phyloP scores from a whole-genome alignment of 2,113 vertebrate genomes.

The Pteronura brasiliensis region DNA sequence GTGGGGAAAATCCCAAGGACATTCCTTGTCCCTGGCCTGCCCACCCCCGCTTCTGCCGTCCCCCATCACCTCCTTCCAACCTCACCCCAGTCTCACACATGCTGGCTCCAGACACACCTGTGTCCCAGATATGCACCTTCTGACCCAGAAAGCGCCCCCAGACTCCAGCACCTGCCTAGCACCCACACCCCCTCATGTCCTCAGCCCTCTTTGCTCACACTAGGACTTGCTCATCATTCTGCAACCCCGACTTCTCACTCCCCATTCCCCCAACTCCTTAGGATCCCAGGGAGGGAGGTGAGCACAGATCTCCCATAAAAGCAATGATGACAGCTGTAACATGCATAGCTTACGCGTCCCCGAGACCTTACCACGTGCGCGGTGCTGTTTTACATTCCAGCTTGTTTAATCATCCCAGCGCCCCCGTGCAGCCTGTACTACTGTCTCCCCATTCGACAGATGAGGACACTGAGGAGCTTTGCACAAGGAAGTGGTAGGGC shows the following conservation, averaged over 20 bases:
- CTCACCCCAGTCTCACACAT: not conserved
- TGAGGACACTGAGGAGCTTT: not conserved
- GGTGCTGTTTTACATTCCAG: not conserved
- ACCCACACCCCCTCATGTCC: not conserved
- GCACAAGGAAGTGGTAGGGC: not conserved
- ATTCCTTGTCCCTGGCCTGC: not conserved
- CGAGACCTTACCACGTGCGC: accelerated
- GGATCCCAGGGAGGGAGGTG: not conserved
- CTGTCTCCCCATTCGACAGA: not conserved
- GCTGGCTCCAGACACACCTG: not conserved
- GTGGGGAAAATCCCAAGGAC: not conserved
- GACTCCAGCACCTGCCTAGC: not conserved
- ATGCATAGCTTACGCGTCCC: accelerated
- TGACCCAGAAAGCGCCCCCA: not conserved
- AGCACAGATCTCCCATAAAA: not conserved
- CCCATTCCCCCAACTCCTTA: not conserved
- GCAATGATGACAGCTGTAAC: not conserved
- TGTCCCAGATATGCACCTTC: not conserved
- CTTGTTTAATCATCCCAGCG: too few species aligned
- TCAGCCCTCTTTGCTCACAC: not conserved
- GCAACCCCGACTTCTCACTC: not conserved
- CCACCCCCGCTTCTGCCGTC: not conserved
- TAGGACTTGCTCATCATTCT: not conserved
- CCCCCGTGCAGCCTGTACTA: not conserved
- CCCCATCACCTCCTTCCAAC: not conserved